phyloP scores from a whole-genome alignment of 2,797 vertebrate genomes.

The Botia kubotai region DNA sequence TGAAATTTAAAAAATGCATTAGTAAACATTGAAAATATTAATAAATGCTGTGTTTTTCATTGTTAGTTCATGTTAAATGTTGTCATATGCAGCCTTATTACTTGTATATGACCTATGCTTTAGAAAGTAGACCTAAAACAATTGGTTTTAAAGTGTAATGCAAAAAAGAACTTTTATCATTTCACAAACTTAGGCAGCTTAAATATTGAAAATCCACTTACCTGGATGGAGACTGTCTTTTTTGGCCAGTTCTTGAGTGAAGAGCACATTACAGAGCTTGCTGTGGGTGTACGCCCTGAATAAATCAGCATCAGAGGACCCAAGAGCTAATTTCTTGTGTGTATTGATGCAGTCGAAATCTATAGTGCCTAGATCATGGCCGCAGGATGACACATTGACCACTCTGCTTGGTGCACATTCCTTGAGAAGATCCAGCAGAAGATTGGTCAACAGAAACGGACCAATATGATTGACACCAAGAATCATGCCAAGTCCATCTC shows the following conservation, averaged over 20 bases:
- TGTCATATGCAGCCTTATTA: too few species aligned
- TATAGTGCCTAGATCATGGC: conserved; percentile 56
- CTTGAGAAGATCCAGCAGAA: conserved; percentile 57
- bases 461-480: conserved; percentile 66
- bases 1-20: too few species aligned
- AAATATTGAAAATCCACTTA: too few species aligned
- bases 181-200: too few species aligned
- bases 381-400: conserved; percentile 32
- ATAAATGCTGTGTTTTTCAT: too few species aligned
- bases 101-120: too few species aligned
- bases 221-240: conserved; percentile 62
- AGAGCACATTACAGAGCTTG: conserved; percentile 62
- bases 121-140: too few species aligned
- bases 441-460: conserved; percentile 62
- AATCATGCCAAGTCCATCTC: conserved; percentile 62
- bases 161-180: too few species aligned
- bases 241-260: conserved; percentile 59
- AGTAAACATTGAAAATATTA: too few species aligned
- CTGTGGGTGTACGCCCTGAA: conserved; percentile 58
- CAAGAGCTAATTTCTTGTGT: conserved; percentile 44
- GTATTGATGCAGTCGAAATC: conserved; percentile 61
- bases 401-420: conserved; percentile 54
- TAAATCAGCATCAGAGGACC: conserved; percentile 5
- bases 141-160: too few species aligned
- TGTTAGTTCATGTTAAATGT: too few species aligned